These are phyloP conservation scores for Psilanteris sp. DNA, from an alignment of 1,140 invertebrate species.

Conservation along the genomic window DNA sequence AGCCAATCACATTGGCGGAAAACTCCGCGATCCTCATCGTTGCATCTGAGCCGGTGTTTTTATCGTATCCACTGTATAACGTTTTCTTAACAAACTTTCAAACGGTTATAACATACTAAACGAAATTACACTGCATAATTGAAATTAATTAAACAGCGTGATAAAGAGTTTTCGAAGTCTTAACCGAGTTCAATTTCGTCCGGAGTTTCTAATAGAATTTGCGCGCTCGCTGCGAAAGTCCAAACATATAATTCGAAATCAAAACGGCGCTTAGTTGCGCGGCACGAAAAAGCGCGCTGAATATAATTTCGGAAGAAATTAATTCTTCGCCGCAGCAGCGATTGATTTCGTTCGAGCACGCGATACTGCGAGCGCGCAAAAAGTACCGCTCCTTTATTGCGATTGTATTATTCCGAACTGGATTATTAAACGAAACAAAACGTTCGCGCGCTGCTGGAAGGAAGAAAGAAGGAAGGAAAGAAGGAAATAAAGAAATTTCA, in stretches of 20 bases:
- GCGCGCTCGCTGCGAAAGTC: too few species aligned
- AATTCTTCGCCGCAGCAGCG: not conserved
- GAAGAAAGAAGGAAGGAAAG: slow-evolving; percentile 21
- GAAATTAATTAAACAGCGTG: slow-evolving; percentile 6
- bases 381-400: slow-evolving; percentile 12
- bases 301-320: too few species aligned
- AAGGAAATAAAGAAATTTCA: slow-evolving; percentile 44
- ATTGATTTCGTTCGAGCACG: not conserved
- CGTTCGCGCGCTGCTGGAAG: not conserved
- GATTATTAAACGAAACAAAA: slow-evolving; percentile 47
- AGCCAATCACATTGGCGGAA: slow-evolving; percentile 44
- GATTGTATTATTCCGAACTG: slow-evolving; percentile 15
- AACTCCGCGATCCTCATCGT: slow-evolving; percentile 10
- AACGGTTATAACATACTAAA: slow-evolving; percentile 5
- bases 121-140: slow-evolving; percentile 2
- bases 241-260: too few species aligned
- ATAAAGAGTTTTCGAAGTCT: too few species aligned
- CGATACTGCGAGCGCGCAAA: not conserved
- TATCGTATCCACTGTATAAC: slow-evolving; percentile 3
- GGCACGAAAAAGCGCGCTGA: too few species aligned
- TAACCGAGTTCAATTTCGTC: too few species aligned
- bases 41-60: slow-evolving; percentile 15
- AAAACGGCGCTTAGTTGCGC: too few species aligned
- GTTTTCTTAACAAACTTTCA: slow-evolving; percentile 12
- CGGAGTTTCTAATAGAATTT: not conserved